Evolutionary conservation across 2,797 vertebrate species (phyloP), one percentile per base, ranked within the genome.

Genomic region (Australoheros facetus): DNA sequence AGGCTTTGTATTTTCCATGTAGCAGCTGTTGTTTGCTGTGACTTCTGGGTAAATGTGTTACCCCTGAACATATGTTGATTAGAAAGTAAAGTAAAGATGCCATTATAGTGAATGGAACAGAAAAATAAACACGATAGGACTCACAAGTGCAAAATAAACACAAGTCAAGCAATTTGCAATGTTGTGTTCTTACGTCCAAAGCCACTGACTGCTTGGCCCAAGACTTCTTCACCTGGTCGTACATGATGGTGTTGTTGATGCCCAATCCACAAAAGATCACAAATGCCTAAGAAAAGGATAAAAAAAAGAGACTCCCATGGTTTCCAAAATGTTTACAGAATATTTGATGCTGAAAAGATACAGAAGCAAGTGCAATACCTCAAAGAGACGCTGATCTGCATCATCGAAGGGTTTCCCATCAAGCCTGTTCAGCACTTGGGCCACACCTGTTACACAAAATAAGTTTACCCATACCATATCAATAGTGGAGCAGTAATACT

Each of bases 201-300:
- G 98, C 98, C 85, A 99, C 98, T 0, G 98, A 99, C 82, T 99
- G 98, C 86, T 99, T 99, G 84, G 98, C 98, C 98, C 98, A 99
- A 45, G 98, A 99, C 92, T 99, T 99, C 95, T 99, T 99, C 94
- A 99, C 98, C 94, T 99, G 98, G 89, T 98, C 96, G 10, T 99
- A 99, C 98, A 99, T 99, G 94, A 99, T 99, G 59, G 98, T 99
- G 92, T 99, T 99, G 95, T 99, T 99, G 95, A 99, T 99, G 78
- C 98, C 98, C 85, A 99, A 95, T 77, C 98, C 98, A 88, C 98
- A 99, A 88, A 99, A 99, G 94, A 99, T 99, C 92, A 99, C 98
- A 95, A 99, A 99, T 16, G 98, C 97, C 98, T 99, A 88, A 85
- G 84, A 89, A 82, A 75, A 10, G 9, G n/a, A 39, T 5, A 34